A percentile compares a stretch with the other conserved stretches of the same genome.
These are phyloP conservation scores for Atherinosoma microstoma DNA, from an alignment of 2,797 vertebrate species.

Conservation along the genomic window DNA sequence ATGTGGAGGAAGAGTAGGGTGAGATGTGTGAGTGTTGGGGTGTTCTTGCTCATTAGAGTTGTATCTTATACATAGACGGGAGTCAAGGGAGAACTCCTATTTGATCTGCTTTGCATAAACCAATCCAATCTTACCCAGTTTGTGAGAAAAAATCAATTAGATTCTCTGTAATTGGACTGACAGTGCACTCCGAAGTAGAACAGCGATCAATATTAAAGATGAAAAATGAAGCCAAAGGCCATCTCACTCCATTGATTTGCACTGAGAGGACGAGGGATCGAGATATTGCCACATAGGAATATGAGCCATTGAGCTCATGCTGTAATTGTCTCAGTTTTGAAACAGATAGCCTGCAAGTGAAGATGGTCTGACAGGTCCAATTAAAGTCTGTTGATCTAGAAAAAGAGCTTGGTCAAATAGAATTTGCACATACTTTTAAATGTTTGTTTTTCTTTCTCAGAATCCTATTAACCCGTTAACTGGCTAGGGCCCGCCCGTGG, in stretches of 20 bases:
- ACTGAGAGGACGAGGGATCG: slow-evolving; percentile 65
- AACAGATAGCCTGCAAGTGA: slow-evolving; percentile 66
- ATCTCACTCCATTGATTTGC: slow-evolving; percentile 80
- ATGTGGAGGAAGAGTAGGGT: slow-evolving; percentile 21
- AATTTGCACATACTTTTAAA: slow-evolving; percentile 51
- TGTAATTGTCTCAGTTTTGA: slow-evolving; percentile 73
- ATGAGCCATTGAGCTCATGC: slow-evolving; percentile 75
- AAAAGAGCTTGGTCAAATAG: slow-evolving; percentile 61
- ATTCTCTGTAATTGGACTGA: slow-evolving; percentile 84
- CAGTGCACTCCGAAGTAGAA: slow-evolving; percentile 80
- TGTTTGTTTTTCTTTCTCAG: slow-evolving; percentile 53
- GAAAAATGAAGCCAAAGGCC: slow-evolving; percentile 85
- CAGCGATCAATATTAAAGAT: slow-evolving; percentile 82
- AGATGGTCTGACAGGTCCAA: slow-evolving; percentile 64
- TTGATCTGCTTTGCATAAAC: slow-evolving; percentile 85
- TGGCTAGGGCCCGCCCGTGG: no score
- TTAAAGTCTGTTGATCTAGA: slow-evolving; percentile 70
- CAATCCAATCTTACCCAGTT: slow-evolving; percentile 78
- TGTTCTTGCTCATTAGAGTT: slow-evolving; percentile 76
- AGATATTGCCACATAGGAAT: slow-evolving; percentile 75
- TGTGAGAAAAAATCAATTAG: slow-evolving; percentile 84
- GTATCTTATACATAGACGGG: slow-evolving; percentile 77
- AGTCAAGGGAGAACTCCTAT: slow-evolving; percentile 77
- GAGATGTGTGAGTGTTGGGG: slow-evolving; percentile 44
- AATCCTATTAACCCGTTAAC: neutral